Percentiles rank a stretch among this genome's conserved stretches.
Conservation (phyloP, 2,113 vertebrate genomes). For the Sinocyclocheilus rhinocerous region DNA sequence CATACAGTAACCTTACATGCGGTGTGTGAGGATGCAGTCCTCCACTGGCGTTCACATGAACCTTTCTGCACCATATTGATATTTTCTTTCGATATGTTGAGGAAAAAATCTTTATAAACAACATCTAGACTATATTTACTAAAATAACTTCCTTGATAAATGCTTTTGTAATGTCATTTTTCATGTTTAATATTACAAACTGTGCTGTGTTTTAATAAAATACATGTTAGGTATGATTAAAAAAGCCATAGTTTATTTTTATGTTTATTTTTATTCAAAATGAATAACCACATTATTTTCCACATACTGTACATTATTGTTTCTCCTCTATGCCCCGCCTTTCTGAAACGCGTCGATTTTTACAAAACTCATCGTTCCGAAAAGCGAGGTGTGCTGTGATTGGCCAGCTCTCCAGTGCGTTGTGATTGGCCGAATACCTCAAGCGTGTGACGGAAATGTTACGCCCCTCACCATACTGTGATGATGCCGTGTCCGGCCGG, state of each 20-base stretch:
- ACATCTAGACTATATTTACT: background rate
- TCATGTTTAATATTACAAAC: conserved; percentile 1
- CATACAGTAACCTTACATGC: background rate
- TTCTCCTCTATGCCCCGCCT: too few relatives aligned
- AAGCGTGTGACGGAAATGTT: too few relatives aligned
- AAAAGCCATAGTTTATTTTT: background rate
- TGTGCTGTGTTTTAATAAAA: background rate
- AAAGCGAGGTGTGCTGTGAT: too few relatives aligned
- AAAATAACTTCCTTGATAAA: background rate
- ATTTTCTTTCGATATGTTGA: background rate
- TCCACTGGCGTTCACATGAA: background rate
- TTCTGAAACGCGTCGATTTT: too few relatives aligned
- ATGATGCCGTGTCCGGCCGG: too few relatives aligned
- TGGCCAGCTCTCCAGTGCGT: too few relatives aligned
- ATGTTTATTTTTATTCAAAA: background rate
- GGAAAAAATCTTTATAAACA: background rate
- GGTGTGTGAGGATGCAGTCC: background rate
- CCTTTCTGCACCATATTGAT: background rate
- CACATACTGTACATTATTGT: too few relatives aligned
- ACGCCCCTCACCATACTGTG: too few relatives aligned
- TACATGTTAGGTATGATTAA: background rate
- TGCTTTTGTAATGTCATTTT: conserved; percentile 4
- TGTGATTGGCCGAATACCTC: too few relatives aligned
- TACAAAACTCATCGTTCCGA: too few relatives aligned
- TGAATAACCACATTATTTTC: too few relatives aligned